Evolutionary conservation across 2,888 invertebrate species (phyloP).

Genomic region (Pseudococcus jackbeardsleyi): DNA sequence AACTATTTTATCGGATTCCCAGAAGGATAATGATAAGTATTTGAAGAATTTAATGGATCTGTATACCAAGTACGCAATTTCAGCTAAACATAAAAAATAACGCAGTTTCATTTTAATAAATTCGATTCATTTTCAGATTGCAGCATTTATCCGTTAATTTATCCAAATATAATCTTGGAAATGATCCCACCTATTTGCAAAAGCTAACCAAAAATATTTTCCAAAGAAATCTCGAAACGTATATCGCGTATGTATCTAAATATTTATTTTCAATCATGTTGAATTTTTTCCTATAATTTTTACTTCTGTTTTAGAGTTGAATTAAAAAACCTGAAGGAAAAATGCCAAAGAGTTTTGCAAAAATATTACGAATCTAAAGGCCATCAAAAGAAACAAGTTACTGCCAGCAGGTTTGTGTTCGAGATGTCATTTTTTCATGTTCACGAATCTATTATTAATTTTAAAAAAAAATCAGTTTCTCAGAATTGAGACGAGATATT

Average conservation of each 20-base stretch:
- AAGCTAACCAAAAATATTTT: conserved; percentile 87
- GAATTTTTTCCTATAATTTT: not conserved
- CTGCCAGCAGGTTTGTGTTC: conserved; percentile 76
- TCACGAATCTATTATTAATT: not conserved
- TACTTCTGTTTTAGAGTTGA: conserved; percentile 74
- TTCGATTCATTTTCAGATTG: conserved; percentile 71
- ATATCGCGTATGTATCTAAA: conserved; percentile 76
- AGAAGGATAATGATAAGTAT: conserved; percentile 84
- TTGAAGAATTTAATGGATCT: conserved; percentile 89
- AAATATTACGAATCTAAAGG: conserved; percentile 92
- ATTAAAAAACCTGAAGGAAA: conserved; percentile 82
- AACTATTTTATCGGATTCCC: conserved; percentile 82
- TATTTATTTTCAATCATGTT: not conserved
- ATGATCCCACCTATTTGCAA: conserved; percentile 82
- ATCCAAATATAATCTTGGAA: conserved; percentile 81
- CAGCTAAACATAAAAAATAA: conserved; percentile 38
- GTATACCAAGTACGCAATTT: conserved; percentile 81
- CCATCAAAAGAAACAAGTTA: conserved; percentile 94
- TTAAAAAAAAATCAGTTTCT: conserved; percentile 76
- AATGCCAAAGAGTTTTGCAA: conserved; percentile 81
- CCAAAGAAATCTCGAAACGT: conserved; percentile 82
- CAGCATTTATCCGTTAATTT: conserved; percentile 77
- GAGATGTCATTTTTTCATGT: conserved; percentile 52
- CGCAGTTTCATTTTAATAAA: conserved; percentile 45
- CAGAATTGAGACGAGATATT: conserved; percentile 91